Base-by-base conservation (phyloP, 2,113 vertebrate genomes). In the Apeltes quadracus region DNA sequence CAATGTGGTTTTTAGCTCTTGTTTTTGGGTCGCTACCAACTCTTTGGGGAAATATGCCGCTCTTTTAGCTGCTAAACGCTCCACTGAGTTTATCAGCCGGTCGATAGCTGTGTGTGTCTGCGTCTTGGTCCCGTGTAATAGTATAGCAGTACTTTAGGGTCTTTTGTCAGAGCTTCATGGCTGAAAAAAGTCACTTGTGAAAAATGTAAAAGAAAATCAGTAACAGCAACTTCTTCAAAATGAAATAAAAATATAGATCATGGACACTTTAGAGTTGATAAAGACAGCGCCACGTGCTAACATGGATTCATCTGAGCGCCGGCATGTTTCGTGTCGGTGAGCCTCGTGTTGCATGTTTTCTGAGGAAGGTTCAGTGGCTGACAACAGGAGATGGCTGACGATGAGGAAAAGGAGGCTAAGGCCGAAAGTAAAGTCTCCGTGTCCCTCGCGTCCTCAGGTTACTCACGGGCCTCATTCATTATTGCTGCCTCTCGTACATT, bases 401-500 rank as follows among this genome's bases (percentile, higher is more conserved):
- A 70, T 66, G 69, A 89, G 83, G 80, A 85, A 85, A 81, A 89
- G 84, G 55, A 90, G 81, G 85, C 78, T 74, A 67, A 79, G 78
- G 79, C 84, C 55, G 56, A 59, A 29, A 81, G 70, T 72, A 79
- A n/a, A 86, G 89, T 89, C 84, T 90, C 90, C 83, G 85, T 92
- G 84, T 92, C 90, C 84, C 67, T 70, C 46, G 55, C 86, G 84
- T 93, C 90, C 91, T 94, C 92, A 80, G 90, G 90, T 94, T 94
- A 93, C 93, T 89, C 89, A 91, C 83, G 74, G 72, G 57, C 72
- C 86, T 91, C 93, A 94, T 94, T 69, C 76, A 94, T 94, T 93
- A 94, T 94, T 94, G 76, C 90, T 86, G 76, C 55, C 27, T 67
- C 77, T 89, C 87, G 87, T 94, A 59, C 82, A 93, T 92, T 85